Evolutionary conservation across 2,797 vertebrate species (phyloP).

Genomic region (Cirrhinus mrigala): DNA sequence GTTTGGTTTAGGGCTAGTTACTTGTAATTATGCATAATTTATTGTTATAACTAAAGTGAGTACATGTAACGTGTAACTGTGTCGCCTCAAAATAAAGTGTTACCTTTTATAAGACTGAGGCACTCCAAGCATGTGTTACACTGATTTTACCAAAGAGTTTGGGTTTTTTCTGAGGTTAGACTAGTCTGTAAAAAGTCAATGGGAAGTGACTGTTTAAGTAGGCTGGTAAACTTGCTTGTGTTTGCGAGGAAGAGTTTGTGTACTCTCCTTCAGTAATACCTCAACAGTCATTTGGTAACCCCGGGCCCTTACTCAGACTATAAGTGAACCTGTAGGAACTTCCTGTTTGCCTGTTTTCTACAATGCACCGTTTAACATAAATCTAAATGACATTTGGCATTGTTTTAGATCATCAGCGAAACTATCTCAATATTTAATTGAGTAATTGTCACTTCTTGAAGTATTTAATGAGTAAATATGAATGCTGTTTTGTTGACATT

Average conservation of each 20-base stretch:
- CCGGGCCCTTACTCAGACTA: not conserved
- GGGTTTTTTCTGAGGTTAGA: not conserved
- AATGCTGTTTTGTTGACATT: not conserved
- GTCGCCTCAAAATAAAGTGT: too few species aligned
- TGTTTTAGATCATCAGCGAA: not conserved
- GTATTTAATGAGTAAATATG: not conserved
- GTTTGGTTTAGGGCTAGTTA: too few species aligned
- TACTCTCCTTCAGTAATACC: not conserved
- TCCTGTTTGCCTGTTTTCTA: not conserved
- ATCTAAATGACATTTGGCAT: not conserved
- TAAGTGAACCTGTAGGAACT: not conserved
- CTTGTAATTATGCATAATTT: too few species aligned
- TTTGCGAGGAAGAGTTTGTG: not conserved
- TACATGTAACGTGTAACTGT: too few species aligned
- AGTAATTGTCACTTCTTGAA: not conserved
- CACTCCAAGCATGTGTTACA: not conserved
- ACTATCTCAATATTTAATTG: not conserved
- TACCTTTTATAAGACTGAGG: not conserved
- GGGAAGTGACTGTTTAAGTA: not conserved
- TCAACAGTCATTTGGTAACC: not conserved
- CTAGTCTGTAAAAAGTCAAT: not conserved
- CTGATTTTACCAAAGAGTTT: not conserved
- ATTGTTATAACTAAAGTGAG: too few species aligned
- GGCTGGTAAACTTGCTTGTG: not conserved
- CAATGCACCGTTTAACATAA: not conserved